Evolutionary conservation across 2,888 invertebrate genomes (phyloP), one percentile per base, ranked within the genome.

Genomic region (Trachelus stipa): DNA sequence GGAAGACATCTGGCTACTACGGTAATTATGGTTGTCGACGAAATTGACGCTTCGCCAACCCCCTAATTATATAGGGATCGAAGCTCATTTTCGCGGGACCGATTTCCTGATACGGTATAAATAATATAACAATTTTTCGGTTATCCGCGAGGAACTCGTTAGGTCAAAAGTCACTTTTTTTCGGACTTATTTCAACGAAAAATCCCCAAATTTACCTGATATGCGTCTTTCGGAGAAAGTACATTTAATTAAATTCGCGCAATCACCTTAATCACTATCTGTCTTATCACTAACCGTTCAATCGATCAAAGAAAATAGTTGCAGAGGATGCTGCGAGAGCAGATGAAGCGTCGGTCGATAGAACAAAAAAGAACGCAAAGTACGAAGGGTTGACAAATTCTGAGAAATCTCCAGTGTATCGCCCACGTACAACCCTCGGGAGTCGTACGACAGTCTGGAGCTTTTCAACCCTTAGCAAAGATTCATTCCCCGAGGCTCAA

Each of bases 191-290:
- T 23, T 23, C 9, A 23, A 23, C 15, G 9, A 23, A 56, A 23
- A 0, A 56, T 23, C 2, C 9, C 56, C 9, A 56, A 23, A 23
- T 56, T 23, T 6, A 23, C 9, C 23, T 1, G 56, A 23, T 30
- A 69, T 2, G 1, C 31, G 11, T 4, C 30, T 15, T 4, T 35
- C 35, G 12, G 2, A 23, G 12, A 30, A 30, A 33, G 30, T 31
- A n/a, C 30, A 23, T 82, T 80, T 77, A 78, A 77, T 77, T 78
- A 33, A 77, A 74, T 80, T 79, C 78, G 78, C 76, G 76, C 79
- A 79, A 73, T 77, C 68, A 11, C 56, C 76, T 40, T 69, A 35
- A 77, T 76, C 15, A 1, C 12, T 4, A 68, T 68, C 73, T 74
- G 34, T 40, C 40, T 15, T 40, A 40, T 40, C 40, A 6, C 4